Evolutionary conservation across 2,113 vertebrate genomes (phyloP), one percentile per base, ranked within the genome.

Genomic region (Epinephelus moara): DNA sequence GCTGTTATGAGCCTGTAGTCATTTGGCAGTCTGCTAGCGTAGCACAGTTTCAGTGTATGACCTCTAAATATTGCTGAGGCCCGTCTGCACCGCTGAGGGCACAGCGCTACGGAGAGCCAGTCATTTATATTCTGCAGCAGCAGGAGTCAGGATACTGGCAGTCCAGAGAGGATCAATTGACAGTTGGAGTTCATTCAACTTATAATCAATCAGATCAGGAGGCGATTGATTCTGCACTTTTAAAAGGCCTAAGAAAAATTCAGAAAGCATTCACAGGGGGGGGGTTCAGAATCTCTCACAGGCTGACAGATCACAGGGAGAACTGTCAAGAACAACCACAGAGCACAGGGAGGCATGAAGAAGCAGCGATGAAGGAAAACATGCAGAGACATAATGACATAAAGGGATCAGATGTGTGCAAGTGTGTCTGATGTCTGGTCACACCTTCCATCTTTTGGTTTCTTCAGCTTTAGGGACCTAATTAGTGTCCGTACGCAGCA

Each of bases 381-480:
- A 89, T 77, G 81, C 85, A 85, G 61, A 81, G 19, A 74, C 61
- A 63, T 13, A 52, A 59, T 5, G 30, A 83, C 73, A 91, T 73
- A 85, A 66, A 80, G 37, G 76, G 47, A 70, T 75, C 75, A 89
- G 30, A 86, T 52, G 73, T 76, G 69, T 63, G 67, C 37, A 61
- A 56, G 71, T 56, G 78, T 80, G 81, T 69, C 40, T 66, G 71
- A 11, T 19, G 45, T 62, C 67, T 37, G 57, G 71, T 80, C 94
- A 94, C 92, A 96, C 98, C 98, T 99, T 99, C 90, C 96, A 96
- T 88, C 95, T 97, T 94, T 97, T 97, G 91, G 96, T 94, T 94
- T 99, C 98, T 92, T 99, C 98, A 62, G 97, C 93, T 94, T 97
- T 99, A 64, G 97, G 97, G 93, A 94, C 95, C 98, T 99, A 94